Conservation (phyloP, 1,140 invertebrate genomes). For the Zaprionus nigranus region DNA sequence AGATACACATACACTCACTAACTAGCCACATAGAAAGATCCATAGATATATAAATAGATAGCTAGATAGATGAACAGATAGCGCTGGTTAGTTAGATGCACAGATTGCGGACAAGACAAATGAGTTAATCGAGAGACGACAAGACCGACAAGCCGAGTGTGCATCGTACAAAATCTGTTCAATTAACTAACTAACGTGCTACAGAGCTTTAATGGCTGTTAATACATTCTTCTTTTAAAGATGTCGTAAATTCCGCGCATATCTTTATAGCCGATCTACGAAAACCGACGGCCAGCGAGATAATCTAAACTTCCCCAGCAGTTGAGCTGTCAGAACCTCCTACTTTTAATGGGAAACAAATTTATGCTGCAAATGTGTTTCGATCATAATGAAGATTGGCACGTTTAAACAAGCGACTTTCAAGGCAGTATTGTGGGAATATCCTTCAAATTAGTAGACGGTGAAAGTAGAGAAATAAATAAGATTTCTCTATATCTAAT, state of each 20-base stretch:
- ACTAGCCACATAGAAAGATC: constrained; percentile 14
- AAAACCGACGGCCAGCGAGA: not conserved
- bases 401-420: no score
- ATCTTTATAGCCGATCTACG: not conserved
- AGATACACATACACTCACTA: constrained; percentile 2
- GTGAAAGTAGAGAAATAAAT: no score
- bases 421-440: no score
- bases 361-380: not conserved
- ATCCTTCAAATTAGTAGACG: no score
- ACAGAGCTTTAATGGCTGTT: not conserved
- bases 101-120: not conserved
- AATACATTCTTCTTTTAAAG: not conserved
- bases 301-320: not conserved
- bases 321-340: not conserved
- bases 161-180: not conserved
- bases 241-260: not conserved
- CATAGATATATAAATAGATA: constrained; percentile 27
- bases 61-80: constrained; percentile 4
- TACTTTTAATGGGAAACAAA: not conserved
- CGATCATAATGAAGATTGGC: not conserved
- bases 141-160: not conserved
- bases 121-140: not conserved
- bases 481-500: no score
- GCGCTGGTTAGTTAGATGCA: not conserved
- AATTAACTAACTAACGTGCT: not conserved